Evolutionary conservation across 2,797 vertebrate species (phyloP).

Genomic region (Nyctalus aviator): DNA sequence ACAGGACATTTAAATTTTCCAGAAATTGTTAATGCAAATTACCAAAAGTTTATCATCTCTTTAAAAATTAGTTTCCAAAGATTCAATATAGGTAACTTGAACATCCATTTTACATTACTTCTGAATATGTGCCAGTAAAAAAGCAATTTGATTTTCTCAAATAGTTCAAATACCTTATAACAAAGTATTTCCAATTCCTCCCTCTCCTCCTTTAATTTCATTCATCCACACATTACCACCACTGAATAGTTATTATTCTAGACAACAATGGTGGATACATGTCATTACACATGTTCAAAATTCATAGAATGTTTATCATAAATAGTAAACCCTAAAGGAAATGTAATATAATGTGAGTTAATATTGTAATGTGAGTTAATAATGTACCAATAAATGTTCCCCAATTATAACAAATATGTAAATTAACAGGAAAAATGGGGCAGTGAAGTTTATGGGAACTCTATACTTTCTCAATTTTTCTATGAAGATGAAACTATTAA

Average conservation of each 20-base stretch:
- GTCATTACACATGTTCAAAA: conserved; percentile 14
- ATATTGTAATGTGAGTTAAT: neutral
- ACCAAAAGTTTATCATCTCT: conserved; percentile 9
- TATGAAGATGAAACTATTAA: conserved; percentile 13
- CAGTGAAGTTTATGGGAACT: neutral
- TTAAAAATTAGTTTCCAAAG: conserved; percentile 28
- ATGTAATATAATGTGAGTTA: neutral
- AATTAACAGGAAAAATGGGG: neutral
- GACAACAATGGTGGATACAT: neutral
- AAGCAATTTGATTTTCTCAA: neutral
- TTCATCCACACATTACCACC: neutral
- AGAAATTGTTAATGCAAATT: neutral
- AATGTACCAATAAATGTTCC: neutral
- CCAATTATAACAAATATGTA: neutral
- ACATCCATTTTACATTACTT: neutral
- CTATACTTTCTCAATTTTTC: neutral
- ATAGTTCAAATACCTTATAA: neutral
- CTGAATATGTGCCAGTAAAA: neutral
- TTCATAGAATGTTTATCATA: neutral
- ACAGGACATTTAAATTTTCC: neutral
- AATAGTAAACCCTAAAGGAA: neutral
- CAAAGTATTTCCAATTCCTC: neutral
- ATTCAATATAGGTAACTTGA: neutral
- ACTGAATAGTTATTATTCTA: neutral
- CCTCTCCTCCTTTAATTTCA: neutral